Base-by-base conservation (phyloP, 2,797 vertebrate species). In the Kryptolebias ocellatus region DNA sequence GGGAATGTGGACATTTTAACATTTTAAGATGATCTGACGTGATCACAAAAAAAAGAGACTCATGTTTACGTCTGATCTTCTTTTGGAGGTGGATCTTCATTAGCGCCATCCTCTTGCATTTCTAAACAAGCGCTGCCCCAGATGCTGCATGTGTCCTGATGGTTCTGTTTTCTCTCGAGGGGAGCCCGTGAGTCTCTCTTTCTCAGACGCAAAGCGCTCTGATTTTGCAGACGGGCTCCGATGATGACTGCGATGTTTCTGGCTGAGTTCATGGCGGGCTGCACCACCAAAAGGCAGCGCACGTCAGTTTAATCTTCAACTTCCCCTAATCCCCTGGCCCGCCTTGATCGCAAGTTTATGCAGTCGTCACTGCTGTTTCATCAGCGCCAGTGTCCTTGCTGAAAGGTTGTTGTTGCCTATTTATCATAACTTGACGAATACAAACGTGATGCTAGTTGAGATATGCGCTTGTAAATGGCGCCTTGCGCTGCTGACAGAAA, bases 271-370 rank as follows among this genome's bases (percentile, higher is more conserved):
- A 11, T 70, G 31, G 79, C 60, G 10, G 74, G 62, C 74, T 61
- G 31, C 55, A 70, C 83, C 79, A 85, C 84, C 80, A 61, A 80
- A 76, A 84, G 73, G 86, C 86, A 84, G 54, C 67, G 67, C 34
- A 39, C 53, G 78, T 86, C 88, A 85, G 69, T 76, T 83, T 75
- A 81, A 89, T 79, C 64, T 76, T 63, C 54, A 83, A 83, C 60
- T 74, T 77, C 53, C 50, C 63, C 60, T 70, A 78, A 79, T n/a
- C 65, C 74, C 67, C 60, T 53, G 70, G 71, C 76, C 71, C 11
- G 39, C 54, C 64, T 67, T 51, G 50, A 70, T 81, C 59, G 78
- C 3, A 37, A 82, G 76, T 75, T 81, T 70, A 78, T 60, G 69
- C 68, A 83, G 75, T 72, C 75, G 78, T 86, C 83, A 81, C 76